Conservation (phyloP, 2,888 invertebrate genomes). For the Limnephilus marmoratus region DNA sequence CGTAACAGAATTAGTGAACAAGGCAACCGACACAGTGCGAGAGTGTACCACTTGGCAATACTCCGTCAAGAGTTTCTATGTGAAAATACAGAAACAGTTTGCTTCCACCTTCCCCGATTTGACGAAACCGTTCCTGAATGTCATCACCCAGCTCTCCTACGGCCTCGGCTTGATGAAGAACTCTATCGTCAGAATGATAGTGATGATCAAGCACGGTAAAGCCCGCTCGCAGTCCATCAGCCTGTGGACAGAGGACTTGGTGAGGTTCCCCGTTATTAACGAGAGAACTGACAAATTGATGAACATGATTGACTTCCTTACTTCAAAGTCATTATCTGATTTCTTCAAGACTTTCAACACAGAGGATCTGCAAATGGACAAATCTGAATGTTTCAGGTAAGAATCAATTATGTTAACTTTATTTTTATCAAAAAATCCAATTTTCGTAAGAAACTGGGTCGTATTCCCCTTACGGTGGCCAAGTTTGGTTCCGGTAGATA, state of each 20-base stretch:
- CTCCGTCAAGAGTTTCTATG: constrained; percentile 78
- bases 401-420: constrained; percentile 62
- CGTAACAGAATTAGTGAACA: constrained; percentile 56
- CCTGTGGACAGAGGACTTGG: constrained; percentile 72
- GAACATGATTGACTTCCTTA: constrained; percentile 75
- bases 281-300: constrained; percentile 69
- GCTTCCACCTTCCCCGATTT: constrained; percentile 87
- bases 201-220: constrained; percentile 68
- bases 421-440: not conserved
- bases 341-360: constrained; percentile 68
- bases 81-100: constrained; percentile 77
- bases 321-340: constrained; percentile 71
- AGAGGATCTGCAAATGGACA: constrained; percentile 67
- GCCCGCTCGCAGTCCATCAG: constrained; percentile 66
- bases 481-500: no score
- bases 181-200: constrained; percentile 74
- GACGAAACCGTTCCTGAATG: constrained; percentile 83
- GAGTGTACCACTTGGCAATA: constrained; percentile 76
- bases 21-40: constrained; percentile 71
- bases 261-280: constrained; percentile 75
- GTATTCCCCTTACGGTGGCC: no score
- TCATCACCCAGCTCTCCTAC: constrained; percentile 82
- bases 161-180: constrained; percentile 79
- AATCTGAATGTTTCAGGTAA: constrained; percentile 76
- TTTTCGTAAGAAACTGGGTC: no score